A percentile compares a stretch with the other conserved stretches of the same genome.
These are phyloP conservation scores for Epinephelus cyanopodus DNA, from an alignment of 2,113 vertebrate genomes.

Conservation along the genomic window DNA sequence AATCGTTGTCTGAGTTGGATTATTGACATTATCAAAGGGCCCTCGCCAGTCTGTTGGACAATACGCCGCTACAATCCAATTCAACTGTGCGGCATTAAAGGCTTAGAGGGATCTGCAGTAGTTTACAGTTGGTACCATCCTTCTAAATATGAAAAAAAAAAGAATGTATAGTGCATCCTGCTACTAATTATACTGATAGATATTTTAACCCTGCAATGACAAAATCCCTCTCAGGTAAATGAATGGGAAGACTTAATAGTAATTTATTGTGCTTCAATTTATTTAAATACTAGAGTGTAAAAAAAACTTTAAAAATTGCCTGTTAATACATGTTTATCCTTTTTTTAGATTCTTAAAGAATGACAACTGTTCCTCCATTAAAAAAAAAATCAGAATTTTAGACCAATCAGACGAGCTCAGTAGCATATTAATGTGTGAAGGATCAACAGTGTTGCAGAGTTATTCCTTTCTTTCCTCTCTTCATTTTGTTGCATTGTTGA, in stretches of 20 bases:
- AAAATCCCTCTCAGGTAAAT: no score
- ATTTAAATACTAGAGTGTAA: no score
- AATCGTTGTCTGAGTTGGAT: not conserved
- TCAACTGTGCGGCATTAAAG: not conserved
- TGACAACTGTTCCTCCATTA: no score
- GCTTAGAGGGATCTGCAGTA: not conserved
- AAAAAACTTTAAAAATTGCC: no score
- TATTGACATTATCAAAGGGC: not conserved
- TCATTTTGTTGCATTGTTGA: not conserved
- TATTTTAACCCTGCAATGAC: not conserved
- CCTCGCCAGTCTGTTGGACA: not conserved
- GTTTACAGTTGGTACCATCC: not conserved
- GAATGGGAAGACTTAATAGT: no score
- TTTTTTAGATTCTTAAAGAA: not conserved
- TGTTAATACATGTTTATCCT: not conserved
- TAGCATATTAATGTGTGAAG: not conserved
- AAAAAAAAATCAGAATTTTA: not conserved
- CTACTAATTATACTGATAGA: no score
- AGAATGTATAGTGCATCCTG: no score
- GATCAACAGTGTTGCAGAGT: not conserved
- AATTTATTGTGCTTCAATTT: no score
- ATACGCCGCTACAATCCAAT: not conserved
- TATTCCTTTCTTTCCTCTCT: not conserved
- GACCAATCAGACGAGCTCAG: not conserved
- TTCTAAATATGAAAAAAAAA: not conserved